phyloP scores from a whole-genome alignment of 2,888 invertebrate genomes.

The Dolichopus griseipennis region DNA sequence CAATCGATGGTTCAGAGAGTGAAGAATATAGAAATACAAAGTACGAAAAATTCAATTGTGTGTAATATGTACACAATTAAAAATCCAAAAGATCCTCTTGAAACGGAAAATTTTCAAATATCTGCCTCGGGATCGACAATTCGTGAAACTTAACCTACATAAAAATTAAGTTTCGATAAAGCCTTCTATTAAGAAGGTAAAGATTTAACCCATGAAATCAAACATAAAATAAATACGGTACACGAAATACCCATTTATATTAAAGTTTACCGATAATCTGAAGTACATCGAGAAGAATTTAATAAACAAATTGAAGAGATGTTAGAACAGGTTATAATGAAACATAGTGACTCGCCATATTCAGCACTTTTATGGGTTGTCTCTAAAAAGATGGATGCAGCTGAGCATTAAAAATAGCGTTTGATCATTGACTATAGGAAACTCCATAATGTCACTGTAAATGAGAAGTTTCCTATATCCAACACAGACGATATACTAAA shows the following conservation, averaged over 20 bases:
- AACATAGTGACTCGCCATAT: no score
- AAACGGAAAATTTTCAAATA: conserved; percentile 14
- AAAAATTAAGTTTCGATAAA: not conserved
- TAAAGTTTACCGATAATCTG: conserved; percentile 19
- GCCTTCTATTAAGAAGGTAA: not conserved
- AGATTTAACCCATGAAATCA: conserved; percentile 13
- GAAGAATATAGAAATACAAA: conserved; percentile 4
- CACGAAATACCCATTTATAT: conserved; percentile 18
- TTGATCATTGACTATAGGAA: no score
- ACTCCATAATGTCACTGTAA: conserved; percentile 21
- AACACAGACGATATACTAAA: conserved; percentile 22
- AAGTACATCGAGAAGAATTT: conserved; percentile 20
- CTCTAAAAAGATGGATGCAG: conserved; percentile 20
- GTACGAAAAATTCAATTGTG: no score
- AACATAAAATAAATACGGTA: conserved; percentile 15
- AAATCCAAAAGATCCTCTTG: no score
- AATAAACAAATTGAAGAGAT: conserved; percentile 27
- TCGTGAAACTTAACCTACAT: conserved; percentile 12
- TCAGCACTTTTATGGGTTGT: conserved; percentile 23
- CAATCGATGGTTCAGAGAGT: conserved; percentile 13
- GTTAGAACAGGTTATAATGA: no score
- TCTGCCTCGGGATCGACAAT: conserved; percentile 9
- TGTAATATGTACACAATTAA: no score
- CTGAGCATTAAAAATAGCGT: conserved; percentile 21
- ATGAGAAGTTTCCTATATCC: conserved; percentile 22